phyloP scores from a whole-genome alignment of 2,113 vertebrate genomes.

The Synchiropus splendidus region DNA sequence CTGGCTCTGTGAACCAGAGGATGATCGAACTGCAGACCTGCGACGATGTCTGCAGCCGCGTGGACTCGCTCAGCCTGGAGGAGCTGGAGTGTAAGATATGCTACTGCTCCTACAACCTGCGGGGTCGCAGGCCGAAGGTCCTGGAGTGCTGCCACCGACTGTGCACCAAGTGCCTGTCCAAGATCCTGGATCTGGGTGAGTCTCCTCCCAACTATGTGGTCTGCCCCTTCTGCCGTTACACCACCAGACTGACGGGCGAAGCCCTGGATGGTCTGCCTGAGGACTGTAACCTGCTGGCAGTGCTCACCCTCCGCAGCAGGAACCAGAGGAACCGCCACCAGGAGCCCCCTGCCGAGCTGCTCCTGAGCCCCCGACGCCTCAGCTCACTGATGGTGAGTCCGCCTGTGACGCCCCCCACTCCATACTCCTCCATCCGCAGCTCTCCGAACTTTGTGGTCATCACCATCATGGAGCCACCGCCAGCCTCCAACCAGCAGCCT shows the following conservation, averaged over 20 bases:
- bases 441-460: slow-evolving; percentile 84
- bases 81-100: slow-evolving; percentile 97
- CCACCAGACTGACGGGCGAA: slow-evolving; percentile 74
- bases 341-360: slow-evolving; percentile 74
- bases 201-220: slow-evolving; percentile 75
- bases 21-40: slow-evolving; percentile 55
- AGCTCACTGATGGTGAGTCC: slow-evolving; percentile 74
- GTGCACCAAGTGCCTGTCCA: slow-evolving; percentile 85
- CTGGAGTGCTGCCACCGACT: slow-evolving; percentile 85
- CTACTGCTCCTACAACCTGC: slow-evolving; percentile 81
- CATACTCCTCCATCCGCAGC: slow-evolving; percentile 53
- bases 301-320: slow-evolving; percentile 70
- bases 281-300: slow-evolving; percentile 79
- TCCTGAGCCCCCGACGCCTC: slow-evolving; percentile 78
- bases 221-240: slow-evolving; percentile 88
- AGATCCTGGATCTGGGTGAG: slow-evolving; percentile 85
- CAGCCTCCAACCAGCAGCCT: slow-evolving; percentile 47
- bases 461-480: slow-evolving; percentile 88
- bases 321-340: slow-evolving; percentile 72
- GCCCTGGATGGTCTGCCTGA: slow-evolving; percentile 79
- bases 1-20: no score
- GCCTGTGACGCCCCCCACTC: slow-evolving; percentile 40
- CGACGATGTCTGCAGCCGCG: slow-evolving; percentile 26
- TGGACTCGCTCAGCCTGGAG: slow-evolving; percentile 64
- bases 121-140: slow-evolving; percentile 79